Base-by-base conservation (phyloP, 2,888 invertebrate species). In the Rhorus exstirpatorius region DNA sequence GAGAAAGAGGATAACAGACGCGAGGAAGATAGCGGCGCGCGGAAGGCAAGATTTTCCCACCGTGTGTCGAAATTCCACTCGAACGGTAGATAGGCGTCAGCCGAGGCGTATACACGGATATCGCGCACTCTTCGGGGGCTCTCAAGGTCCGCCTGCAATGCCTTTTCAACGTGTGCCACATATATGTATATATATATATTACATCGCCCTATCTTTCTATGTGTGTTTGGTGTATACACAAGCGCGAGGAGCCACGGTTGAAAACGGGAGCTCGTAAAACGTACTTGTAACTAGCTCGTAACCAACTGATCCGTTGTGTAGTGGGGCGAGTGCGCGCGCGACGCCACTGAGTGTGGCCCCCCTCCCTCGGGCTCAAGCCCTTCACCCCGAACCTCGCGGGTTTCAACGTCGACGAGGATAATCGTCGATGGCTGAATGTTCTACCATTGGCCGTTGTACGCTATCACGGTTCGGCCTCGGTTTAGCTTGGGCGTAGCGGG, bases 401-500 rank as follows among this genome's bases (percentile, higher is more conserved):
- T 19, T 12, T 55, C 68, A 49, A 44, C 75, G 75, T 63, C 67
- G 26, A n/a, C 75, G 63, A 8, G 7, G 85, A 79, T 76, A 67
- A 78, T 85, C 82, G 78, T 74, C 79, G 70, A 79, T 3, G 31
- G 81, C 79, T 77, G 21, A 49, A 75, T 70, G 55, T 61, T 14
- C 76, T 75, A 72, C 67, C 70, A 85, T 85, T 85, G 85, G 85
- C 82, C 49, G 81, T 53, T 24, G 53, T 17, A 35, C 51, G 63
- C 58, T 55, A 49, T 58, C 65, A 63, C 79, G 83, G 83, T 61
- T 83, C 87, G 87, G 85, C 85, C 85, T 85, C 83, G 84, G 79
- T 81, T 86, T 85, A 79, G 84, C 90, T 90, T 90, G 90, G 91
- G 90, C 90, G 90, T 90, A 90, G 89, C 88, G 83, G 88, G 87